Base-by-base conservation (phyloP, 2,113 vertebrate species). In the Fregata magnificens region DNA sequence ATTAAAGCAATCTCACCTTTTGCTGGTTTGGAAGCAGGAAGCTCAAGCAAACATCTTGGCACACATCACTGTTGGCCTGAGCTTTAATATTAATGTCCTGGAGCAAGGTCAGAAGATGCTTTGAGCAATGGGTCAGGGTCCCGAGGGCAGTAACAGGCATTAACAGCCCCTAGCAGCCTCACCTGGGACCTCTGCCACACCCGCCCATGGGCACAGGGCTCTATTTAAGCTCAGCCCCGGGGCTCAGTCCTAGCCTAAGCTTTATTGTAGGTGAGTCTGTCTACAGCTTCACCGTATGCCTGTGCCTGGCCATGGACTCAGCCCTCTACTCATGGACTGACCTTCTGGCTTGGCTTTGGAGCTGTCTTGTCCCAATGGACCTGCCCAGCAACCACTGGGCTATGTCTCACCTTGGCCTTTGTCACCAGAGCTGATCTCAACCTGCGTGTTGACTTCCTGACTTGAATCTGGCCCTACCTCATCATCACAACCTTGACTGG, bases 1-100 rank as follows among this genome's bases (percentile, higher is more conserved):
- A 7, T 56, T 5, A 16, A 42, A 36, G 50, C 1, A 2, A 19
- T 28, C 15, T 3, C 1, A 6, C 2, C 0, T 0, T 17, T 71
- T 6, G 16, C 58, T 36, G 38, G 13, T 70, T n/a, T 67, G 84
- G 81, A 31, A 72, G 67, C 49, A 77, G 32, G 0, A 3, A 61
- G 32, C 8, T 29, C 83, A 28, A 24, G 66, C 15, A 53, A 79
- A 49, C 34, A 9, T 28, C 55, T 44, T 4, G 36, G 86, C 38
- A 24, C 10, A 3, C 45, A 20, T 17, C 79, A 3, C 45, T 42
- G 44, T 2, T 7, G 2, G 70, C 55, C 40, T 70, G 59, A n/a
- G 49, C 38, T 71, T 26, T 25, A 26, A 6, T 10, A 9, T 17
- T 1, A 1, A 22, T 5, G 40, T 38, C 55, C 69, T 90, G 82